Percentiles rank a stretch among this genome's conserved stretches.
Conservation (phyloP, 2,888 invertebrate genomes). For the Nomada lathburiana region DNA sequence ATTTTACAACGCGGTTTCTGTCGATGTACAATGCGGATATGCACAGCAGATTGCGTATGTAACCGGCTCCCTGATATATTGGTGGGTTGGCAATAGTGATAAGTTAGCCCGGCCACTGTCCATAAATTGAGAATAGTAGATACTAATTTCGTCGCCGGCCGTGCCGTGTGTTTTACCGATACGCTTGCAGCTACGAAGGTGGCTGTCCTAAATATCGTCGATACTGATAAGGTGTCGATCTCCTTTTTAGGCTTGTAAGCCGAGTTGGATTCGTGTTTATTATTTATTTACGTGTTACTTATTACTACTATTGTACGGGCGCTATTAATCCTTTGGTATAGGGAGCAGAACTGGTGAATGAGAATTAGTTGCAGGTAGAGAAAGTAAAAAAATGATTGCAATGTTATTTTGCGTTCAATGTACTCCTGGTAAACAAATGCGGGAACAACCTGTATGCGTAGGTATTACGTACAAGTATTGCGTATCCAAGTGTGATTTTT, state of each 20-base stretch:
- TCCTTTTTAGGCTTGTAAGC: too few relatives aligned
- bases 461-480: background rate
- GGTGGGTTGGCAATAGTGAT: slow-evolving; percentile 49
- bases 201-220: slow-evolving; percentile 40
- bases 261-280: too few relatives aligned
- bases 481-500: background rate
- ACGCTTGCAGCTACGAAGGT: slow-evolving; percentile 32
- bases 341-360: too few relatives aligned
- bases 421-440: too few relatives aligned
- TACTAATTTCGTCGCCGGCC: slow-evolving; percentile 50
- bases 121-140: slow-evolving; percentile 56
- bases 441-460: too few relatives aligned
- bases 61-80: slow-evolving; percentile 40
- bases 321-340: too few relatives aligned
- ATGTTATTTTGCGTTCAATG: too few relatives aligned
- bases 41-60: slow-evolving; percentile 33
- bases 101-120: slow-evolving; percentile 47
- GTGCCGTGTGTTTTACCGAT: slow-evolving; percentile 40
- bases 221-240: slow-evolving; percentile 19
- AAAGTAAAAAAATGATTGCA: too few relatives aligned
- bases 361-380: too few relatives aligned
- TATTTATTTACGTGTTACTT: too few relatives aligned
- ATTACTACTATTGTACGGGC: too few relatives aligned
- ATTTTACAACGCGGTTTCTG: slow-evolving; percentile 49
- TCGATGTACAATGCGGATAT: slow-evolving; percentile 52